Conservation (phyloP, 2,113 vertebrate genomes). For the Anguilla rostrata region DNA sequence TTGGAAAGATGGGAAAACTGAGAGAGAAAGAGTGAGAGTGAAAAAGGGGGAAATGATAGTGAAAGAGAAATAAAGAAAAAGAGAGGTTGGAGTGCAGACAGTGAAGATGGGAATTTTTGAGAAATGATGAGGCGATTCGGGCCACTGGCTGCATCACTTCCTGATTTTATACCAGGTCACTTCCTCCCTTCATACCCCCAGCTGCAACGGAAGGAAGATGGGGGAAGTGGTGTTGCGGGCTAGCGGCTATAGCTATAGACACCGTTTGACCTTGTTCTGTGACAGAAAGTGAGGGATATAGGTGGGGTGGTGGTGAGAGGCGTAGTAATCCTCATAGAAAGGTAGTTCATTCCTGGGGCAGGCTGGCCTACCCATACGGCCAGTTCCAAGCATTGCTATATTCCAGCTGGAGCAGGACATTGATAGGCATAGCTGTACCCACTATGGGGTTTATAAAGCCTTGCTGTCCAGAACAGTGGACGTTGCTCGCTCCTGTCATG, state of each 20-base stretch:
- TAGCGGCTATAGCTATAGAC: background rate
- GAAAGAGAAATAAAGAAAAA: background rate
- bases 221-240: constrained; percentile 34
- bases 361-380: background rate
- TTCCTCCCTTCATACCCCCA: constrained; percentile 61
- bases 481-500: background rate
- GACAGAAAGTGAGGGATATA: background rate
- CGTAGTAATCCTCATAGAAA: background rate
- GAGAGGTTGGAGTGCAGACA: background rate
- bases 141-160: constrained; percentile 65
- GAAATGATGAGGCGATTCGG: constrained; percentile 39
- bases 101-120: background rate
- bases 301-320: background rate
- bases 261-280: constrained; percentile 6
- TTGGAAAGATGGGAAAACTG: background rate
- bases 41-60: background rate
- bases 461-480: background rate
- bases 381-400: background rate
- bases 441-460: background rate
- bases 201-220: constrained; percentile 61
- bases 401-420: background rate
- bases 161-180: constrained; percentile 70
- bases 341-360: background rate
- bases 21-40: background rate
- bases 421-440: background rate